Conservation (phyloP, 1,140 invertebrate species). For the Callitettix versicolor region DNA sequence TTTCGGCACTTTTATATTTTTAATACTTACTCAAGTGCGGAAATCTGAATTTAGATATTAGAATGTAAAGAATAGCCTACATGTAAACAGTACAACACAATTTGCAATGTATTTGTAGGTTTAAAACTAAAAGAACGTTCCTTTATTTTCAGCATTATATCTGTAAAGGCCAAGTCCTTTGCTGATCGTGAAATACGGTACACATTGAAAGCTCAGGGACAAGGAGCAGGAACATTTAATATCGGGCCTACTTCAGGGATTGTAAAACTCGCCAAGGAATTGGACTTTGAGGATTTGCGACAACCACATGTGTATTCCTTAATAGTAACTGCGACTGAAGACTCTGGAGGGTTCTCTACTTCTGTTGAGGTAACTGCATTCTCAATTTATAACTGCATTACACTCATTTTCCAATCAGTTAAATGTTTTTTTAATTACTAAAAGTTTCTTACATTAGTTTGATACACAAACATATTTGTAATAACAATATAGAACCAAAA, state of each 20-base stretch:
- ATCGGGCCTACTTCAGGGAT: slow-evolving; percentile 88
- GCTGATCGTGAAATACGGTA: slow-evolving; percentile 90
- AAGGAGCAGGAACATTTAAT: slow-evolving; percentile 89
- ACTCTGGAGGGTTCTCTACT: slow-evolving; percentile 90
- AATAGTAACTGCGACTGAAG: slow-evolving; percentile 86
- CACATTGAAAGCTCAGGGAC: slow-evolving; percentile 84
- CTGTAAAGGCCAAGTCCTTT: slow-evolving; percentile 91
- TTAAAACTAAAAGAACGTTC: too few species aligned
- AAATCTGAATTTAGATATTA: too few species aligned
- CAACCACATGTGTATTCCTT: slow-evolving; percentile 88
- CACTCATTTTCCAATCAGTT: too few species aligned
- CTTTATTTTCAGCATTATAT: slow-evolving; percentile 71
- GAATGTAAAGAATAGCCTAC: too few species aligned
- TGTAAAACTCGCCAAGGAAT: slow-evolving; percentile 86
- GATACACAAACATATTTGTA: too few species aligned
- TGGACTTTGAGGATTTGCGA: slow-evolving; percentile 87
- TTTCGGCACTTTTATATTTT: background rate
- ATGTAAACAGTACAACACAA: too few species aligned
- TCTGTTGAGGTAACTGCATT: slow-evolving; percentile 68
- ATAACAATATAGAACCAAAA: too few species aligned
- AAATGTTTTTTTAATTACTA: too few species aligned
- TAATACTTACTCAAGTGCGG: background rate
- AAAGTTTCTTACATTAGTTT: too few species aligned
- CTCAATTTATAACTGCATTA: too few species aligned
- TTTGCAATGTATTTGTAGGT: too few species aligned